Base-by-base conservation (phyloP, 1,140 invertebrate species). In the Neomicropteryx cornuta region DNA sequence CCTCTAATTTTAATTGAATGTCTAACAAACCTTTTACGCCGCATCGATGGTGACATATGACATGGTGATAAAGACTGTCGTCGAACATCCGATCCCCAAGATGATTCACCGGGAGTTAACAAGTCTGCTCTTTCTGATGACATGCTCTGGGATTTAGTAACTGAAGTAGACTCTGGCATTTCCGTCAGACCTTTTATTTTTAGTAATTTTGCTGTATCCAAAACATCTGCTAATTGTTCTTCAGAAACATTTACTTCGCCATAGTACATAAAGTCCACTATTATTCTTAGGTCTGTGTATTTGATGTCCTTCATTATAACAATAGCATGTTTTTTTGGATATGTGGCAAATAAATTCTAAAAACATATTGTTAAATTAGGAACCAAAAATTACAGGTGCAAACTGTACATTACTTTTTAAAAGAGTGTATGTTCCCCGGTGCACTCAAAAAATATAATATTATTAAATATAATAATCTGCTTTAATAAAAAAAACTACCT, bases 251-350 rank as follows among this genome's bases (percentile, higher is more conserved):
- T 90, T 2, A 91, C 86, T 71, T 91, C 86, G 1, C 88, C 88
- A 55, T 85, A 86, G 56, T 92, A 92, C 81, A 92, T 91, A 56
- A 91, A 93, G 49, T 90, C 84, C 3, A 93, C 82, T 70, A 93
- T 84, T 22, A 83, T 86, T 54, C 84, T 84, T 27, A 93, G 69
- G 65, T 92, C 86, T 31, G 76, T 72, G 54, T 81, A 89, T 53
- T 83, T 82, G 2, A 92, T 81, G 70, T 92, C 87, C 58, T 90
- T 89, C 13, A 92, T 60, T 51, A 92, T 88, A 11, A 92, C 85
- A 46, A 92, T 89, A 4, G 88, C 87, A 66, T 92, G 87, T 51
- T 24, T n/a, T n/a, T n/a, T n/a, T n/a, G n/a, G n/a, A n/a, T n/a
- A n/a, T n/a, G 79, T 72, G 17, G 81, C 80, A 49, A 88, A 87